Evolutionary conservation across 2,888 invertebrate species (phyloP).

Genomic region (Itoplectis maculator): DNA sequence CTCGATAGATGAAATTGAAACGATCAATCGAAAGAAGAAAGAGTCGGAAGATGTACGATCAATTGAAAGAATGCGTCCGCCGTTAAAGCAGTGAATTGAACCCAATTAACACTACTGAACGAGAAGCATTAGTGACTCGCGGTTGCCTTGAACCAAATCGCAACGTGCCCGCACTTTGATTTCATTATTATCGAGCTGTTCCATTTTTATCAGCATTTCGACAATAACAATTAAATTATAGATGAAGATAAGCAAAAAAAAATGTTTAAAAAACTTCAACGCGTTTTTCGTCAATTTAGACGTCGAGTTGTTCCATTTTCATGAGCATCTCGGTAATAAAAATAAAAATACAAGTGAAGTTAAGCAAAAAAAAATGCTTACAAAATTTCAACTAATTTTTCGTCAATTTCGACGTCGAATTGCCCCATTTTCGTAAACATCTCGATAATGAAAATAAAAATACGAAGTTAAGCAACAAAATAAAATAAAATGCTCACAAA

Average conservation of each 20-base stretch:
- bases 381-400: too few relatives aligned
- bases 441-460: too few relatives aligned
- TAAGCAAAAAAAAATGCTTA: neutral
- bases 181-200: neutral
- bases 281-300: too few relatives aligned
- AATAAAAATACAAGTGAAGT: neutral
- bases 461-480: too few relatives aligned
- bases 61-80: slow-evolving; percentile 15
- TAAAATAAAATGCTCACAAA: too few relatives aligned
- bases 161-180: neutral
- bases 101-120: slow-evolving; percentile 54
- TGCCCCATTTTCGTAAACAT: too few relatives aligned
- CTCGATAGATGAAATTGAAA: neutral
- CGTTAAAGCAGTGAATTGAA: slow-evolving; percentile 58
- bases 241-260: neutral
- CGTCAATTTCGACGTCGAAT: too few relatives aligned
- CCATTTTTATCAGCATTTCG: too few relatives aligned
- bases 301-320: too few relatives aligned
- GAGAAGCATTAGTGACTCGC: slow-evolving; percentile 20
- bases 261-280: neutral
- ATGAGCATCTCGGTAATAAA: neutral
- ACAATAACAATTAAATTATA: neutral
- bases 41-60: neutral
- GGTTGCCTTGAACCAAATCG: slow-evolving; percentile 11
- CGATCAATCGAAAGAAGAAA: too few relatives aligned